Evolutionary conservation across 2,113 vertebrate species (phyloP).

Genomic region (Boleophthalmus pectinirostris): DNA sequence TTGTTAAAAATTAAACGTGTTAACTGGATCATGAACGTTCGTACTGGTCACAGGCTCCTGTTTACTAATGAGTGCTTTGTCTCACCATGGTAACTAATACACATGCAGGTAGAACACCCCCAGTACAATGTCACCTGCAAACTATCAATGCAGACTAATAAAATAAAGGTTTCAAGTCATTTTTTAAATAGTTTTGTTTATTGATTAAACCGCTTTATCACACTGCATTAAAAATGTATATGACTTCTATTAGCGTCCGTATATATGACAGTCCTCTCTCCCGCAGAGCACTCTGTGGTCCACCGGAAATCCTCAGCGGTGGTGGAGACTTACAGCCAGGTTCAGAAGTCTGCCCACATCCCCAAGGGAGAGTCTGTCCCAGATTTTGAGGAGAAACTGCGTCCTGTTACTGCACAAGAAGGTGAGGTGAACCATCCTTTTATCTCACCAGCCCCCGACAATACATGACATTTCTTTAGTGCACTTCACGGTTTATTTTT

Average conservation of each 20-base stretch:
- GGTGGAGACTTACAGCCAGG: conserved; percentile 67
- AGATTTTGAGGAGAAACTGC: conserved; percentile 74
- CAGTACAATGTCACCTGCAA: too few relatives aligned
- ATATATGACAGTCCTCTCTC: conserved; percentile 15
- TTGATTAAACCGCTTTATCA: not conserved
- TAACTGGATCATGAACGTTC: too few relatives aligned
- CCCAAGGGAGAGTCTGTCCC: conserved; percentile 68
- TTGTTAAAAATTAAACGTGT: too few relatives aligned
- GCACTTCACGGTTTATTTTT: conserved; percentile 5
- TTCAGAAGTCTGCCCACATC: conserved; percentile 57
- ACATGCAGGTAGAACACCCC: too few relatives aligned
- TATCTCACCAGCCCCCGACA: not conserved
- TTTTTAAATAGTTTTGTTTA: not conserved
- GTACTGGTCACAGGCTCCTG: too few relatives aligned
- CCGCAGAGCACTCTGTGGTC: conserved; percentile 43
- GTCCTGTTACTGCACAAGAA: conserved; percentile 42
- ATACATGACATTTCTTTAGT: conserved; percentile 26
- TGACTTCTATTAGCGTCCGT: not conserved
- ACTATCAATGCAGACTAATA: too few relatives aligned
- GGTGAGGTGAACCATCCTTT: conserved; percentile 47
- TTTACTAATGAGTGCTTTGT: too few relatives aligned
- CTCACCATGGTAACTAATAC: too few relatives aligned
- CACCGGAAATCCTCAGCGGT: conserved; percentile 61
- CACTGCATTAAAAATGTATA: not conserved
- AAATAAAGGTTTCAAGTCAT: too few relatives aligned